These are phyloP conservation scores for Epizoanthus fatuus DNA, from an alignment of 92 coral and sea anemone genomes.

Conservation along the genomic window DNA sequence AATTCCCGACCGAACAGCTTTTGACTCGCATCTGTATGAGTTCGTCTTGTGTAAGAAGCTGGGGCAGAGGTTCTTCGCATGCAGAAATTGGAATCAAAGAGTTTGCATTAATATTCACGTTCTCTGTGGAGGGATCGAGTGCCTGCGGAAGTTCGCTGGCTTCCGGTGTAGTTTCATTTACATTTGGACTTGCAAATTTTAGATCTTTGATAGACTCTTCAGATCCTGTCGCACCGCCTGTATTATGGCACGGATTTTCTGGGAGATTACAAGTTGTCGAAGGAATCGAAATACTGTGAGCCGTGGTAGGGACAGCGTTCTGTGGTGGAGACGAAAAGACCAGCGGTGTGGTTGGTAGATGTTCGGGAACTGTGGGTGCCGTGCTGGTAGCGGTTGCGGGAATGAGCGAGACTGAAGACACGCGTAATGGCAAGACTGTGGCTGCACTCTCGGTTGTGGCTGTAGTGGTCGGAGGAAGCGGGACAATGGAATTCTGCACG, in stretches of 20 bases:
- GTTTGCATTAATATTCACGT: constrained; percentile 29
- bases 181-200: neutral
- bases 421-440: constrained; percentile 26
- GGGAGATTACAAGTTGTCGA: constrained; percentile 30
- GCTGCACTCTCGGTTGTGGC: constrained; percentile 25
- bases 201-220: constrained; percentile 11
- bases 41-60: constrained; percentile 71
- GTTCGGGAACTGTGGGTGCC: constrained; percentile 44
- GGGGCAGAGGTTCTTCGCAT: constrained; percentile 64
- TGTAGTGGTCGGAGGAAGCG: constrained; percentile 17
- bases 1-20: constrained; percentile 93
- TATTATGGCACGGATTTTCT: neutral
- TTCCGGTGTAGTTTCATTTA: constrained; percentile 13
- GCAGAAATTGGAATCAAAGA: constrained; percentile 61
- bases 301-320: constrained; percentile 12
- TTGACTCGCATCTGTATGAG: constrained; percentile 88
- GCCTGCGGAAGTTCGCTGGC: constrained; percentile 7
- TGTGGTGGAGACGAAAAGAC: constrained; percentile 22
- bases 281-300: constrained; percentile 12
- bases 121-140: constrained; percentile 33
- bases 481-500: constrained; percentile 6
- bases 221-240: neutral
- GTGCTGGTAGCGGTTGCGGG: constrained; percentile 29
- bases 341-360: constrained; percentile 31
- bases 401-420: constrained; percentile 42